Evolutionary conservation across 2,797 vertebrate genomes (phyloP).

Genomic region (Taenioides sp.): DNA sequence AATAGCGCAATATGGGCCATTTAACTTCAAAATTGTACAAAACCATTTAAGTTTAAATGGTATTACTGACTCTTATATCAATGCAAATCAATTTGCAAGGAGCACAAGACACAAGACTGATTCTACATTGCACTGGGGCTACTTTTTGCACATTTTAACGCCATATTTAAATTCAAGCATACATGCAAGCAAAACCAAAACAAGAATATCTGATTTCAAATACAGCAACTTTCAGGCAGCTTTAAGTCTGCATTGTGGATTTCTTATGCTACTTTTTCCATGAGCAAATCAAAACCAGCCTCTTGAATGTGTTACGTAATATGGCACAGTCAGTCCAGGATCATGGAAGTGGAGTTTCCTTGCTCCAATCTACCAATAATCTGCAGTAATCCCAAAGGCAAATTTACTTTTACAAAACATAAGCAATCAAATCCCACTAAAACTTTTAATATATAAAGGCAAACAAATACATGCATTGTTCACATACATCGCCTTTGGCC

Average conservation of each 20-base stretch:
- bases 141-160: no score
- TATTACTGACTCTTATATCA: no score
- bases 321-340: background rate
- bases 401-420: background rate
- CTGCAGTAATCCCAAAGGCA: constrained; percentile 5
- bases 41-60: no score
- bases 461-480: constrained; percentile 29
- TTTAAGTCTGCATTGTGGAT: constrained; percentile 45
- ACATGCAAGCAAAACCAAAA: background rate
- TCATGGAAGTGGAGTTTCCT: background rate
- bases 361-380: constrained; percentile 2
- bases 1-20: no score
- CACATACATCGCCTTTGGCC: constrained; percentile 35
- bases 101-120: no score
- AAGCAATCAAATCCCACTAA: constrained; percentile 14
- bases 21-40: no score
- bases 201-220: constrained; percentile 8
- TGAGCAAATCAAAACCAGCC: constrained; percentile 2
- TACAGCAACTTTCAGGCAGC: constrained; percentile 40
- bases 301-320: background rate
- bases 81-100: no score
- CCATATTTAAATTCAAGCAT: background rate
- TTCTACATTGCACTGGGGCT: no score
- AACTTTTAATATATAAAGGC: constrained; percentile 2
- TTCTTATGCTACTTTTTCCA: background rate